A percentile compares a stretch with the other conserved stretches of the same genome.
Conservation (phyloP, 2,797 vertebrate genomes). For the Acestrorhynchus altus region DNA sequence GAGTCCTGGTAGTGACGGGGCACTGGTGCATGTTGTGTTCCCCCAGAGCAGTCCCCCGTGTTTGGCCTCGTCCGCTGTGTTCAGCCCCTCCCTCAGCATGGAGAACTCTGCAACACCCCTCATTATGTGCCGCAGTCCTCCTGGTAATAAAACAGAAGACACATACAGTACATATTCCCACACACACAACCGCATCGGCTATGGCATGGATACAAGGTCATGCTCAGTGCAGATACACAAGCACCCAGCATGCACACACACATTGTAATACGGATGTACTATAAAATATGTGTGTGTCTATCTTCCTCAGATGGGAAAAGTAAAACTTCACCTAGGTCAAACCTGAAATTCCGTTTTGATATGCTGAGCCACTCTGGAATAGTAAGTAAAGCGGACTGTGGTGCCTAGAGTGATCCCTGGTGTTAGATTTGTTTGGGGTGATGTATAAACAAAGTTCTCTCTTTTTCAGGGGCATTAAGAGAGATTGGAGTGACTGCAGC, state of each 20-base stretch:
- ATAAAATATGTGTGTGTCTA: conserved; percentile 21
- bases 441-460: background rate
- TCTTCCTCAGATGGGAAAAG: conserved; percentile 82
- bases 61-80: conserved; percentile 81
- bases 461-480: conserved; percentile 61
- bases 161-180: background rate
- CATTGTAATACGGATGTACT: background rate
- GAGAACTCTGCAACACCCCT: conserved; percentile 85
- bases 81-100: conserved; percentile 81
- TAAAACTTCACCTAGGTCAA: conserved; percentile 93
- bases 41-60: conserved; percentile 84
- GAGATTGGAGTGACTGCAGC: conserved; percentile 18
- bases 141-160: conserved; percentile 74
- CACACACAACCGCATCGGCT: background rate
- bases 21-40: conserved; percentile 37
- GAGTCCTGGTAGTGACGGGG: conserved; percentile 22
- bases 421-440: background rate
- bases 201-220: conserved; percentile 2
- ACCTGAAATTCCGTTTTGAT: conserved; percentile 96
- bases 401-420: background rate
- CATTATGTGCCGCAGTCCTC: conserved; percentile 94
- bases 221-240: background rate
- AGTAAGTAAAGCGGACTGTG: conserved; percentile 67
- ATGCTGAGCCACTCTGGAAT: conserved; percentile 90
- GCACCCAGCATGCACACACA: background rate